phyloP scores from a whole-genome alignment of 30 jellyfish, hydroid and myxozoan species.

The Aurelia sp. region DNA sequence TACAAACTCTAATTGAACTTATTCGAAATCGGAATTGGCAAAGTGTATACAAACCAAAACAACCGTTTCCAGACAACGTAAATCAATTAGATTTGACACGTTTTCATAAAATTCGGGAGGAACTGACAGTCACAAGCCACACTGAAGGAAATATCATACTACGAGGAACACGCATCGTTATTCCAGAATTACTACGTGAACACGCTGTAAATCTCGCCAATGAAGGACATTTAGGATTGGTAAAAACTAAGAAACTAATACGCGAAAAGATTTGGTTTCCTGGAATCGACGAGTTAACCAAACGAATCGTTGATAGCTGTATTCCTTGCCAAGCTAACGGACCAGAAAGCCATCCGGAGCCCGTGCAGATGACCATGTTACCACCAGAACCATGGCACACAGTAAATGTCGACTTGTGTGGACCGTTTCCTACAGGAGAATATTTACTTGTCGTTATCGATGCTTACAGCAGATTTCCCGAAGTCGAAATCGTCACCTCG shows the following conservation, averaged over 20 bases:
- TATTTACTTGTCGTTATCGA: slow-evolving; percentile 41
- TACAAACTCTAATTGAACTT: no score
- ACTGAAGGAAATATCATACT: background rate
- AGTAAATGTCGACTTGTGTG: slow-evolving; percentile 47
- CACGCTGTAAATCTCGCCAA: no score
- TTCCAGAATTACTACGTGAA: no score
- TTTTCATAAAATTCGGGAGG: slow-evolving; percentile 20
- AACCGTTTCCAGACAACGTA: background rate
- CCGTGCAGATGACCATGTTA: slow-evolving; percentile 7
- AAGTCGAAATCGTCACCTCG: slow-evolving; percentile 9
- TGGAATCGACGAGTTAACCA: slow-evolving; percentile 14
- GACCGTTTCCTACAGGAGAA: slow-evolving; percentile 40
- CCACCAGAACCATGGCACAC: slow-evolving; percentile 47
- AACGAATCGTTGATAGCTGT: slow-evolving; percentile 24
- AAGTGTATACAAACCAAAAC: slow-evolving; percentile 9
- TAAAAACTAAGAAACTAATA: no score
- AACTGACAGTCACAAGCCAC: slow-evolving; percentile 32
- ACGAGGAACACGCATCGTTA: background rate
- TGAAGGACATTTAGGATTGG: no score
- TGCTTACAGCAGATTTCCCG: slow-evolving; percentile 11
- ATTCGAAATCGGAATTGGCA: slow-evolving; percentile 12
- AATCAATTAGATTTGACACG: slow-evolving; percentile 9
- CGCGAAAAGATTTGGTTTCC: no score
- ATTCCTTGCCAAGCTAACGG: slow-evolving; percentile 44
- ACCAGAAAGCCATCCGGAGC: slow-evolving; percentile 23